Base-by-base conservation (phyloP, 2,113 vertebrate genomes). In the Myodes glareolus region DNA sequence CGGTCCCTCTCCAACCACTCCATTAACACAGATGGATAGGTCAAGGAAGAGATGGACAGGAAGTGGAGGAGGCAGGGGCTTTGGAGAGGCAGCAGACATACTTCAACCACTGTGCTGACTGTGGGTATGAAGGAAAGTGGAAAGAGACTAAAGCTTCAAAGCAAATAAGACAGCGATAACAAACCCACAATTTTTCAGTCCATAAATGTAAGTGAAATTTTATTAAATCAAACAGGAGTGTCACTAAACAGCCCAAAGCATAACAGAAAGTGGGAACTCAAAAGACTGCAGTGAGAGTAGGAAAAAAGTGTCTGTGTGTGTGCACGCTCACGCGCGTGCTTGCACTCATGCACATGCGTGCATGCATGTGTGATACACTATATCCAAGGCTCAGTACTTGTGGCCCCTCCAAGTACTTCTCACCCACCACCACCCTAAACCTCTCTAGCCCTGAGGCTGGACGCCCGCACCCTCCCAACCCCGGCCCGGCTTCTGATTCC, bases 51-150 rank as follows among this genome's bases (percentile, higher is more conserved):
- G 10, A 7, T 0, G n/a, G 27, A 8, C 36, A 50, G 4, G 23
- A 0, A 52, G 50, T 21, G 13, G 29, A 72, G 29, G 1, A 25
- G 10, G 27, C 33, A 39, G 23, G 0, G 7, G 58, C 19, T 10
- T 67, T 2, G 13, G 36, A 52, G 45, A 81, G 50, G 55, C 45
- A 52, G 5, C n/a, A 27, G 25, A 42, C 11, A 25, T 9, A 5
- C 12, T 9, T 8, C 1, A 67, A 29, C 29, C 47, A 10, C 29
- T 45, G 2, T 13, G 17, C 5, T 42, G 19, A 39, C 31, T 5
- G 3, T 1, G 13, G 23, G 8, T 29, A 25, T 31, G 9, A 3
- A 1, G 8, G 12, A n/a, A 3, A 72, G 13, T 3, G 7, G 47
- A 12, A 67, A 50, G 7, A n/a, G 23, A 50, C 61, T 21, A 70